Percentiles rank a stretch among this genome's conserved stretches.
phyloP scores from a whole-genome alignment of 2,797 vertebrate genomes.

The Syngnathus rostellatus region DNA sequence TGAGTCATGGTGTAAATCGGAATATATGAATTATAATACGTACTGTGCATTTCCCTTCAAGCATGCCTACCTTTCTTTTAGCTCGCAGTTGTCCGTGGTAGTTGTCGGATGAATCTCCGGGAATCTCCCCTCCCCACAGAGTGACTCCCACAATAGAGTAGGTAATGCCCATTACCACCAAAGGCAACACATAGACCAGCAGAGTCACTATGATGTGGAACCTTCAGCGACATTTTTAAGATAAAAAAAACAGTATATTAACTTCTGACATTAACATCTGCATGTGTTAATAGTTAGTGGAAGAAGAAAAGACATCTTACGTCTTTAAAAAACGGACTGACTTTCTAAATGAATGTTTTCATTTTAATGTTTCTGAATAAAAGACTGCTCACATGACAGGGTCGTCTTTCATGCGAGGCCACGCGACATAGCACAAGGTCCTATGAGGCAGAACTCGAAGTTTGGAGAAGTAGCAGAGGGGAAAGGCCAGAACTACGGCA shows the following conservation, averaged over 20 bases:
- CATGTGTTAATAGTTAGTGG: not conserved
- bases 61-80: constrained; percentile 85
- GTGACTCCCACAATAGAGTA: constrained; percentile 93
- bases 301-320: not conserved
- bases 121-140: constrained; percentile 94
- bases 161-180: constrained; percentile 90
- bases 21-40: not conserved
- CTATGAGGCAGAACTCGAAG: constrained; percentile 72
- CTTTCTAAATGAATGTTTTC: not conserved
- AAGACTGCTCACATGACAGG: constrained; percentile 79
- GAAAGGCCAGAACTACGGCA: constrained; percentile 88
- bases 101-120: constrained; percentile 88
- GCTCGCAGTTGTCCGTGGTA: constrained; percentile 92
- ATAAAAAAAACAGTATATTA: not conserved
- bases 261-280: not conserved
- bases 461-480: constrained; percentile 90
- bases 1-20: not conserved
- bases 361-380: not conserved
- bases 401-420: constrained; percentile 79
- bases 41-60: not conserved
- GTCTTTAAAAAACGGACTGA: not conserved
- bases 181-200: constrained; percentile 85
- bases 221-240: constrained; percentile 51
- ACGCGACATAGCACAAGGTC: constrained; percentile 87
- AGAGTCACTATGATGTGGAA: constrained; percentile 87